Base-by-base conservation (phyloP, 2,113 vertebrate genomes). In the Phalacrocorax pelagicus region DNA sequence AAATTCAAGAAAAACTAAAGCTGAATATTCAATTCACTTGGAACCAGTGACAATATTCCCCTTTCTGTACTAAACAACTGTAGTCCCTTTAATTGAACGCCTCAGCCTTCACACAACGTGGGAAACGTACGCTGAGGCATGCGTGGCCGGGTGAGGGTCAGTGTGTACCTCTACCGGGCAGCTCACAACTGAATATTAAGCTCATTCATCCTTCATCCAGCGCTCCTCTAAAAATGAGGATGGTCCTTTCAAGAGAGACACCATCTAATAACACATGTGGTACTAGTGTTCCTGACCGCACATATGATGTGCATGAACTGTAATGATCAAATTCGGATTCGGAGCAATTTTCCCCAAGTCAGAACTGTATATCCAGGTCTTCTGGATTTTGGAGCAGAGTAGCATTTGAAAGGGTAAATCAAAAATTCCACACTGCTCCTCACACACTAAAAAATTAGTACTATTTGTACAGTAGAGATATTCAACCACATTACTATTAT, bases 101-200 rank as follows among this genome's bases (percentile, higher is more conserved):
- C 49, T 70, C 55, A 57, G 59, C 52, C 44, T 51, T 87, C 70
- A 70, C 42, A 20, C 51, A 54, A 58, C 38, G 16, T 11, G 52
- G 52, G n/a, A 36, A 42, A n/a, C 2, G 0, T 15, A 7, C 2
- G 1, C 1, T 0, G 46, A 59, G 10, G 29, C 29, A 27, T 5
- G 17, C 34, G 13, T 18, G 44, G 11, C 44, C n/a, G 46, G 13
- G 46, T 40, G 57, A 29, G 27, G 36, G 51, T 46, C 52, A 46
- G 36, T 2, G 6, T 2, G 11, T 36, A 15, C 54, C 67, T 62
- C 26, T 23, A 36, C 57, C 65, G 27, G 29, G 42, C 42, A 82
- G 47, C 30, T 79, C 27, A 58, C 66, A 58, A 24, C 19, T 14
- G 22, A 20, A 14, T n/a, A 29, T 15, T 29, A 22, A 27, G 27